Evolutionary conservation across 2,888 invertebrate genomes (phyloP), one percentile per base, ranked within the genome.

Genomic region (Drosophila conformis): DNA sequence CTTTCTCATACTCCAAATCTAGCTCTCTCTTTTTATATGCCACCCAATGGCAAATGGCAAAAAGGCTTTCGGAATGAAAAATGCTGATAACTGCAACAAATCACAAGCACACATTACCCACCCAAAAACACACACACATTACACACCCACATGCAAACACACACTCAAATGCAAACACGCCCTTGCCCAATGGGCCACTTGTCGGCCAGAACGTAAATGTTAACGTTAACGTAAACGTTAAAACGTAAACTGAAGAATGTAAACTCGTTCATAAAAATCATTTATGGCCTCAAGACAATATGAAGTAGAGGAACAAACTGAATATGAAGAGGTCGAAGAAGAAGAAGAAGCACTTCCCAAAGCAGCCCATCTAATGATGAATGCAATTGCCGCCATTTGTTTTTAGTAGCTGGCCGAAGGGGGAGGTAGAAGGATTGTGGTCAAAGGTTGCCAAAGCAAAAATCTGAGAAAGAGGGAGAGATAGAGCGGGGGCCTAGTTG

Each of bases 351-450:
- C 42, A 70, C 52, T 76, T 56, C 68, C 67, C 51, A 49, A 64
- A 72, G 63, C 73, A 66, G 67, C 65, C 65, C 60, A 51, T 48
- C 80, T 80, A 83, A 89, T 84, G 83, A 82, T 87, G 83, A 79
- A 80, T 77, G 83, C 86, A 89, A 90, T 87, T 87, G 83, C 86
- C 59, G 79, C 89, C 84, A 86, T 90, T 89, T 89, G 77, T 86
- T 83, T 90, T 89, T 78, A 79, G 75, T 40, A 31, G 21, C 31
- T 21, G 7, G n/a, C n/a, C 7, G 15, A 35, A 21, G 1, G 29
- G 10, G 5, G 21, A n/a, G n/a, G 18, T 7, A 3, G 1, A 4
- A 11, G 52, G 13, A 25, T 8, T 31, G 25, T 25, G 0, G 13
- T 18, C 25, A 18, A 36, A 13, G n/a, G 5, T 51, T 29, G 52